Evolutionary conservation across 53 echinoderm and acorn worm species (phyloP), one percentile per base, ranked within the genome.

Genomic region (Holothuria leucospilota): DNA sequence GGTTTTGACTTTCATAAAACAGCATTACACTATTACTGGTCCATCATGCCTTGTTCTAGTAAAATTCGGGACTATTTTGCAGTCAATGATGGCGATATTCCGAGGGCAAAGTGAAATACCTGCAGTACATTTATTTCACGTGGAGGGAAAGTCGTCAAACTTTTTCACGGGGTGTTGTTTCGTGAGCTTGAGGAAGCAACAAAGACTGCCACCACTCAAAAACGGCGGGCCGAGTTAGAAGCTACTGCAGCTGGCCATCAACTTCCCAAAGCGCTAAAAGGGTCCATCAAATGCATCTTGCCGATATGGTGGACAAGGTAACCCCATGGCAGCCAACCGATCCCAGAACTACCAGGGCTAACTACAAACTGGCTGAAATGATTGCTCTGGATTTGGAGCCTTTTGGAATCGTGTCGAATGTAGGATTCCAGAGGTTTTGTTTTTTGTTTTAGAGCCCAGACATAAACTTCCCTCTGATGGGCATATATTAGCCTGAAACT

Each of bases 361-460:
- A 39, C 38, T 13, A 10, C 2, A 41, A 40, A 27, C 28, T 86
- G 41, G 86, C 86, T 9, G 86, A 77, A 56, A 86, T 86, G 86
- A 29, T 77, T 16, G 77, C 78, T 8, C n/a, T 86, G 28, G 86
- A 86, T 39, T 39, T 86, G 15, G 77, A 62, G n/a, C 86, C 77
- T 21, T 86, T 77, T 40, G 28, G 28, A 27, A 77, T 86, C 6
- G 49, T 46, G 4, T 7, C 8, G 6, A 61, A 86, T 86, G 86
- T 86, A 51, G 64, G 86, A 18, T 86, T 86, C 51, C 39, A 86
- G 25, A n/a, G n/a, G n/a, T n/a, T n/a, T n/a, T n/a, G n/a, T n/a
- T n/a, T n/a, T n/a, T n/a, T n/a, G n/a, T n/a, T n/a, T n/a, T n/a
- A n/a, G n/a, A n/a, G n/a, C 86, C 86, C 4, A 60, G 65, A 46